Evolutionary conservation across 1,140 invertebrate species (phyloP).

Genomic region (Drosophila arawakana): DNA sequence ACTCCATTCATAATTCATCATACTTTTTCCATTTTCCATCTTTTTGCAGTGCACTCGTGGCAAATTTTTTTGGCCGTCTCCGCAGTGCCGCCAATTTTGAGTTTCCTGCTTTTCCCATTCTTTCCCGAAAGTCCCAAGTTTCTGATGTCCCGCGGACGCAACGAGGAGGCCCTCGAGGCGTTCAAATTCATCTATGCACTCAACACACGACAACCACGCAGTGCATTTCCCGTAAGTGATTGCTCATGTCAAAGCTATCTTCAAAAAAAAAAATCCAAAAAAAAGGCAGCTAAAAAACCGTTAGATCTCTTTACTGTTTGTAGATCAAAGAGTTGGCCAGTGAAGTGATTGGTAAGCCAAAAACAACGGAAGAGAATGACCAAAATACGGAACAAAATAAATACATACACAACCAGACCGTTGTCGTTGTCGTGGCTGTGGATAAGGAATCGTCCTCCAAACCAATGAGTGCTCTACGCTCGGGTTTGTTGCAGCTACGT

Average conservation of each 20-base stretch:
- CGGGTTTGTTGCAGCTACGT: conserved; percentile 60
- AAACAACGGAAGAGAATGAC: conserved; percentile 2
- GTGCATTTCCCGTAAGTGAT: conserved; percentile 88
- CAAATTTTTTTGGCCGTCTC: conserved; percentile 89
- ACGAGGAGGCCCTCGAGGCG: conserved; percentile 86
- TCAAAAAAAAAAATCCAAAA: not conserved
- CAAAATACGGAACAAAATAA: not conserved
- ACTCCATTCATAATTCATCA: not conserved
- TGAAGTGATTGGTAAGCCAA: conserved; percentile 49
- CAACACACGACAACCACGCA: conserved; percentile 87
- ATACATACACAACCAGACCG: too few species aligned
- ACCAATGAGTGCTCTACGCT: conserved; percentile 32
- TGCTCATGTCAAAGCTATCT: not conserved
- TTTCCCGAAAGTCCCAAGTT: conserved; percentile 94
- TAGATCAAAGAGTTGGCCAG: conserved; percentile 68
- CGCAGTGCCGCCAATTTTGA: conserved; percentile 88
- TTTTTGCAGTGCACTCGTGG: conserved; percentile 88
- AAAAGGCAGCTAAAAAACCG: not conserved
- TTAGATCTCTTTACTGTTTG: not conserved
- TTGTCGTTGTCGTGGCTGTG: not conserved
- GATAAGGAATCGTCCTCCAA: conserved; percentile 16
- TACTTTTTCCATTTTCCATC: not conserved
- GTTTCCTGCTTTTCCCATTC: conserved; percentile 87
- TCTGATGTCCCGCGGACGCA: conserved; percentile 89
- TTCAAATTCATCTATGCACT: conserved; percentile 72